Percentiles rank a stretch among this genome's conserved stretches.
Evolutionary conservation across 2,113 vertebrate genomes (phyloP).

Genomic region (Thymallus thymallus): DNA sequence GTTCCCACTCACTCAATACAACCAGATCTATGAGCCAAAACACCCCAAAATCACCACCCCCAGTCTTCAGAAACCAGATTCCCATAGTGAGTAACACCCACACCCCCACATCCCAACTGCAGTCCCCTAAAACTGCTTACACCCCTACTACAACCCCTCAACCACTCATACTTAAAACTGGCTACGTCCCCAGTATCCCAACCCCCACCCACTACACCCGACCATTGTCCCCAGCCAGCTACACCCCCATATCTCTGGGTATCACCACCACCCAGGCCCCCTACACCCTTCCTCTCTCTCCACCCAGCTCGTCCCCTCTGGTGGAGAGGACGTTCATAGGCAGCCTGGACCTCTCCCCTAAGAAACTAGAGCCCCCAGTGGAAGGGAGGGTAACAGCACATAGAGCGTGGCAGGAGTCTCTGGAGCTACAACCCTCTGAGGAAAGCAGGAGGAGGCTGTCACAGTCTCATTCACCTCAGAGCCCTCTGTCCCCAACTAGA

Average conservation of each 20-base stretch:
- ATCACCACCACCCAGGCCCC: background rate
- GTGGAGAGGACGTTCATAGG: slow-evolving; percentile 38
- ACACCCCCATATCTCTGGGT: background rate
- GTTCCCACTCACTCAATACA: background rate
- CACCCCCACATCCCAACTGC: too few relatives aligned
- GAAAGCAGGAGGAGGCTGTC: slow-evolving; percentile 17
- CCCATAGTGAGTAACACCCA: too few relatives aligned
- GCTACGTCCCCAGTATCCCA: too few relatives aligned
- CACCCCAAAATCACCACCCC: too few relatives aligned
- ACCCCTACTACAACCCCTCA: background rate
- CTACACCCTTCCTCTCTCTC: background rate
- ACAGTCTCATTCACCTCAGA: slow-evolving; percentile 1
- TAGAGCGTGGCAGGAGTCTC: slow-evolving; percentile 54
- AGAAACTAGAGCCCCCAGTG: slow-evolving; percentile 26
- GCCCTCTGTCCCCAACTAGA: slow-evolving; percentile 38
- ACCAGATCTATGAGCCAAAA: too few relatives aligned
- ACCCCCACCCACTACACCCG: background rate
- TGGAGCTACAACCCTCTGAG: slow-evolving; percentile 40
- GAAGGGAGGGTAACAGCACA: slow-evolving; percentile 46
- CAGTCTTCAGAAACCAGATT: too few relatives aligned
- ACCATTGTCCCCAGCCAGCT: background rate
- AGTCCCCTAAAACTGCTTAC: background rate
- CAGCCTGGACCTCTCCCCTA: slow-evolving; percentile 41
- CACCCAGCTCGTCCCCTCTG: slow-evolving; percentile 19
- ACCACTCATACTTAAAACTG: too few relatives aligned